phyloP scores from a whole-genome alignment of 2,888 invertebrate species.

The Ochropacha duplaris region DNA sequence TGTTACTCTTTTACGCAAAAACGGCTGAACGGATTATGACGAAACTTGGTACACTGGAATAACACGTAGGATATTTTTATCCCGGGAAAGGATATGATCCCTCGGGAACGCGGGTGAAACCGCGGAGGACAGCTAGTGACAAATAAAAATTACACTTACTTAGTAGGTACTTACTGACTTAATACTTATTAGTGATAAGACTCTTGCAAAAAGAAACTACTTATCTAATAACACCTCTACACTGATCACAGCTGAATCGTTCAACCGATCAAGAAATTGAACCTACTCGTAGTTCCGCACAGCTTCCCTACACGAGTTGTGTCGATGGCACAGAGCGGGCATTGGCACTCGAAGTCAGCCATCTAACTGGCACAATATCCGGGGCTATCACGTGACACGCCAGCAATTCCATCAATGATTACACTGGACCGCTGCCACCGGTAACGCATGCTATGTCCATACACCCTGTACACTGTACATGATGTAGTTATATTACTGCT shows the following conservation, averaged over 20 bases:
- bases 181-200: too few species aligned
- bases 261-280: not conserved
- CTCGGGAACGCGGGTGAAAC: too few species aligned
- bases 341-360: slow-evolving; percentile 5
- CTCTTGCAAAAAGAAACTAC: too few species aligned
- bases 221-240: too few species aligned
- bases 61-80: too few species aligned
- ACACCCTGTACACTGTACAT: slow-evolving; percentile 8
- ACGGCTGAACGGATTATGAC: too few species aligned
- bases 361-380: slow-evolving; percentile 58
- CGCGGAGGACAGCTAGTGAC: too few species aligned
- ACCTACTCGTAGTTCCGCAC: not conserved
- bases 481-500: slow-evolving; percentile 5
- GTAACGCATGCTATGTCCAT: slow-evolving; percentile 24
- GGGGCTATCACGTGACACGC: slow-evolving; percentile 49
- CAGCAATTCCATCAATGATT: slow-evolving; percentile 55
- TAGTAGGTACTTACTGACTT: too few species aligned
- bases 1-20: too few species aligned
- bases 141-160: too few species aligned
- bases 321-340: not conserved
- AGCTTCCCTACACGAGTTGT: not conserved
- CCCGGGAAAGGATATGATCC: too few species aligned
- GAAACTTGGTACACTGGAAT: too few species aligned
- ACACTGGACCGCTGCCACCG: slow-evolving; percentile 57
- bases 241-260: not conserved